Base-by-base conservation (phyloP, 1,140 invertebrate species). In the Teleopsis dalmanni region DNA sequence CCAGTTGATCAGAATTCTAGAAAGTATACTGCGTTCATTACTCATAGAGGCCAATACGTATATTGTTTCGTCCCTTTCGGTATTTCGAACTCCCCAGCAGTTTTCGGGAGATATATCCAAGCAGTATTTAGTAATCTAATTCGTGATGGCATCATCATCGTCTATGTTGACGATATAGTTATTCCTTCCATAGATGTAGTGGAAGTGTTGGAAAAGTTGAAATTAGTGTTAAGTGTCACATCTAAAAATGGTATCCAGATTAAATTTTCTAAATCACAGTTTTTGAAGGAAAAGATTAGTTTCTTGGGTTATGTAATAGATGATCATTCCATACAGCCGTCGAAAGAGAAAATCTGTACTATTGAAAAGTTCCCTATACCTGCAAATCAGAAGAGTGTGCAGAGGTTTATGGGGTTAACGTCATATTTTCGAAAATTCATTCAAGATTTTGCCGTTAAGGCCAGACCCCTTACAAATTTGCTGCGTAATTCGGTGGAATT, bases 81-180 rank as follows among this genome's bases (percentile, higher is more conserved):
- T 21, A 51, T 77, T 3, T 55, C 51, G 6, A 75, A 73, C 53
- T 59, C 67, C 0, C 63, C 73, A 0, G 47, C 60, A 8, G 58
- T 63, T 3, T 76, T 76, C 48, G 62, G 71, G 44, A 42, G 60
- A 34, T 53, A 73, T 5, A 72, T 75, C n/a, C 50, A 75, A 5
- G 46, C 35, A 14, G 21, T 48, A 7, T 40, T 38, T 18, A 26
- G 35, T 8, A 21, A 37, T 18, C 19, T 48, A 6, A 38, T 38
- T 7, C 7, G n/a, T 13, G n/a, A 26, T 14, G 46, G 46, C 5
- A 16, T 40, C 6, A 27, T 48, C 4, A 8, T 48, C 3, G 35
- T 29, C n/a, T n/a, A n/a, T n/a, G n/a, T n/a, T n/a, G n/a, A n/a
- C n/a, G n/a, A n/a, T n/a, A n/a, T n/a, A n/a, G n/a, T n/a, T n/a